Conservation (phyloP, 2,797 vertebrate genomes). For the Rhinophrynus dorsalis region DNA sequence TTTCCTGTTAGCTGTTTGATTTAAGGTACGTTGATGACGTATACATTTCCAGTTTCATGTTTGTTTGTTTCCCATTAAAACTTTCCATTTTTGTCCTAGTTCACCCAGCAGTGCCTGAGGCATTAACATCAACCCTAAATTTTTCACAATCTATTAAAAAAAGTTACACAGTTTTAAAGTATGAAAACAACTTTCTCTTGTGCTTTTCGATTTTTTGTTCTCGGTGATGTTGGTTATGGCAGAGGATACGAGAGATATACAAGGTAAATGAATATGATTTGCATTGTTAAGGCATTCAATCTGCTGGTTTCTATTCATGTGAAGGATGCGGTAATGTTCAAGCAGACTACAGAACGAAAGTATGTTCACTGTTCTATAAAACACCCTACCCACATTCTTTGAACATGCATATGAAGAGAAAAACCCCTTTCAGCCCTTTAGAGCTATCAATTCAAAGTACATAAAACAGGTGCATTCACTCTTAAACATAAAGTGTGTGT, state of each 20-base stretch:
- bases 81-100: conserved; percentile 56
- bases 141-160: conserved; percentile 53
- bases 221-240: conserved; percentile 89
- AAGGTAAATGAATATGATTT: conserved; percentile 94
- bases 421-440: conserved; percentile 31
- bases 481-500: conserved; percentile 3
- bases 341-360: conserved; percentile 92
- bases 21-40: neutral
- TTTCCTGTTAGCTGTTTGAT: neutral
- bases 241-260: conserved; percentile 94
- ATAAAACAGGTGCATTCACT: conserved; percentile 31
- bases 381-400: conserved; percentile 83
- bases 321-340: conserved; percentile 88
- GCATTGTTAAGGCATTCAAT: conserved; percentile 99
- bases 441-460: conserved; percentile 14
- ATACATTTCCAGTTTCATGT: conserved; percentile 59
- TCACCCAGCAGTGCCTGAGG: conserved; percentile 26
- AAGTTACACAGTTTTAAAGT: conserved; percentile 80
- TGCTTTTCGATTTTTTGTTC: conserved; percentile 85
- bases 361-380: conserved; percentile 85
- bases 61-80: conserved; percentile 70
- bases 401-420: conserved; percentile 53
- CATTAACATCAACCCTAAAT: conserved; percentile 2
- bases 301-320: conserved; percentile 98
- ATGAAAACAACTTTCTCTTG: conserved; percentile 90